Base-by-base conservation (phyloP, 2,797 vertebrate genomes). In the Bradypodion ventrale region DNA sequence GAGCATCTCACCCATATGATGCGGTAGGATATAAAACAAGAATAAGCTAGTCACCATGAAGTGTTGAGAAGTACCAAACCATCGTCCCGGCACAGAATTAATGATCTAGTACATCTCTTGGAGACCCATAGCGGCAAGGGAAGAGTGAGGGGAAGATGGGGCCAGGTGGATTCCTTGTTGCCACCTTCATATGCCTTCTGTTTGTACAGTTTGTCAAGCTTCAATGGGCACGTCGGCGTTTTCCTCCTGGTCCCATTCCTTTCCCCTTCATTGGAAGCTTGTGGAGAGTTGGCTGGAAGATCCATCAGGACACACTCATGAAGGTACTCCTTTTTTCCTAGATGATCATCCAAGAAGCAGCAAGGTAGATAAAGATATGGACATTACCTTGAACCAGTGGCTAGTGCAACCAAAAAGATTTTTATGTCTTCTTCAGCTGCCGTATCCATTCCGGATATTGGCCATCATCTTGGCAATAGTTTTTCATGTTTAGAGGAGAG, bases 201-300 rank as follows among this genome's bases (percentile, higher is more conserved):
- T 80, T 87, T 70, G 76, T 87, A 63, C 91, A 91, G 81, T 91
- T 93, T 59, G 49, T 86, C 0, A 83, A 82, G 83, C 84, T 94
- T 70, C 92, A 46, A 12, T 85, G 91, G 93, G 84, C 85, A 44
- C 21, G 89, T 1, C 84, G 23, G 1, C 79, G 15, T 44, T 91
- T 93, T 40, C 95, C 94, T 74, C 91, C 95, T 13, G 94, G 95
- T 81, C 94, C 93, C 3, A 44, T 44, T 82, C 90, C 95, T 0
- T 66, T 95, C 4, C 95, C 94, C 27, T 0, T 95, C 85, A 78
- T 94, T 0, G 95, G 94, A 76, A 96, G 95, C 79, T 35, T 95
- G 56, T 94, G 94, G 94, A 93, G 94, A 66, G 84, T 95, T 27
- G 79, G 86, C 79, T 95, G 96, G 89, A 91, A 79, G 89, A 92